phyloP scores from a whole-genome alignment of 2,888 invertebrate species.

The Caradrina clavipalpis region DNA sequence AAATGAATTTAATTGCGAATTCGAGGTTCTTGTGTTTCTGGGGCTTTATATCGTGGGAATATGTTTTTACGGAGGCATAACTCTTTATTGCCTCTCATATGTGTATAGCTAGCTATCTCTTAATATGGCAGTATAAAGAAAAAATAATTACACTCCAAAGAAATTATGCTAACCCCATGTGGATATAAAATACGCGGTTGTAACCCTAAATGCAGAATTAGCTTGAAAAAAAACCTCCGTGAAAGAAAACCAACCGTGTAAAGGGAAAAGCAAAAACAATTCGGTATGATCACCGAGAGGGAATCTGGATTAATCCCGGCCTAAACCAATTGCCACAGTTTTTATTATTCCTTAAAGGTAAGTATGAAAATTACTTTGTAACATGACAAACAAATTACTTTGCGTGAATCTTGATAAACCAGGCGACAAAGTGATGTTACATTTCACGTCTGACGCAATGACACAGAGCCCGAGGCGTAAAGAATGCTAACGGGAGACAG shows the following conservation, averaged over 20 bases:
- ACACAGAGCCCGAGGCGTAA: conserved; percentile 33
- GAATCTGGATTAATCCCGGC: conserved; percentile 28
- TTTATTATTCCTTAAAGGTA: conserved; percentile 5
- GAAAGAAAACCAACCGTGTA: conserved; percentile 4
- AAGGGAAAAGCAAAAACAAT: conserved; percentile 23
- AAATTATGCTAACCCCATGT: neutral
- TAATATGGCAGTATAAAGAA: neutral
- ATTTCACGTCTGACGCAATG: conserved; percentile 54
- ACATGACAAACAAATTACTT: conserved; percentile 29
- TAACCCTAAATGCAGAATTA: conserved; percentile 11
- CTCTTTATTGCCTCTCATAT: conserved; percentile 13
- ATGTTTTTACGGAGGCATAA: conserved; percentile 17
- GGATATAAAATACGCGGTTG: conserved; percentile 11
- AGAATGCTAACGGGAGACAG: conserved; percentile 47
- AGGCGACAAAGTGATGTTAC: conserved; percentile 50
- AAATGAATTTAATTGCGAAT: conserved; percentile 65
- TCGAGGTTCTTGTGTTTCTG: conserved; percentile 23
- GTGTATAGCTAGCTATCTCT: neutral
- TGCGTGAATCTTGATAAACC: conserved; percentile 27
- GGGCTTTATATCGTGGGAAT: neutral
- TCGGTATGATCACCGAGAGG: conserved; percentile 20
- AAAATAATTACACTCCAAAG: conserved; percentile 10
- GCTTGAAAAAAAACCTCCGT: conserved; percentile 6
- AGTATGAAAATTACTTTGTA: conserved; percentile 15
- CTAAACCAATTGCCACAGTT: conserved; percentile 19